These are phyloP conservation scores for Catharus ustulatus DNA, from an alignment of 2,797 vertebrate genomes.

Conservation along the genomic window DNA sequence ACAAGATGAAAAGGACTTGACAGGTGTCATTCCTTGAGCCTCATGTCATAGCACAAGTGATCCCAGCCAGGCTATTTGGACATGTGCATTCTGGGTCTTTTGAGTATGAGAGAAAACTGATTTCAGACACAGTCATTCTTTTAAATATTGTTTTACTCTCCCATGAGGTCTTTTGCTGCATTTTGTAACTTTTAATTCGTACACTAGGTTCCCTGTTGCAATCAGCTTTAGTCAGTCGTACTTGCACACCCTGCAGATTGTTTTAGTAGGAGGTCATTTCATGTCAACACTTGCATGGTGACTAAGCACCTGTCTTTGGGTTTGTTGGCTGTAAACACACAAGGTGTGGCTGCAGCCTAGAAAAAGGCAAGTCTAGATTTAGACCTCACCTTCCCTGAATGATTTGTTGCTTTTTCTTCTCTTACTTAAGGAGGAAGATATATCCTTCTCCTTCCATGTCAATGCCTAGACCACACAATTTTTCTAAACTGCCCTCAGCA, in stretches of 20 bases:
- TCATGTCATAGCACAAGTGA: background rate
- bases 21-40: background rate
- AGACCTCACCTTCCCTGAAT: background rate
- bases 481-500: background rate
- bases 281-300: slow-evolving; percentile 20
- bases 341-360: background rate
- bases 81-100: background rate
- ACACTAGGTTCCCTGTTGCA: background rate
- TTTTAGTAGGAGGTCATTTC: background rate
- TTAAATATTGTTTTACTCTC: background rate
- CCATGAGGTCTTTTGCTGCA: background rate
- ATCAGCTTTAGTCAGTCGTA: background rate
- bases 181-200: slow-evolving; percentile 38
- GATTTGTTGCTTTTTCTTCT: background rate
- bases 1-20: background rate
- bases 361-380: background rate
- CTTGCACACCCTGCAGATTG: background rate
- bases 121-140: background rate
- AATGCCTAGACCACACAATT: background rate
- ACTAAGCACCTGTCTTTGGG: slow-evolving; percentile 24
- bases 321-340: background rate
- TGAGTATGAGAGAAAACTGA: background rate
- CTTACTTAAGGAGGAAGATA: background rate
- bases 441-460: background rate
- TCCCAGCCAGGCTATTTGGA: background rate